phyloP scores from a whole-genome alignment of 2,113 vertebrate species.

The Hippoglossus stenolepis region DNA sequence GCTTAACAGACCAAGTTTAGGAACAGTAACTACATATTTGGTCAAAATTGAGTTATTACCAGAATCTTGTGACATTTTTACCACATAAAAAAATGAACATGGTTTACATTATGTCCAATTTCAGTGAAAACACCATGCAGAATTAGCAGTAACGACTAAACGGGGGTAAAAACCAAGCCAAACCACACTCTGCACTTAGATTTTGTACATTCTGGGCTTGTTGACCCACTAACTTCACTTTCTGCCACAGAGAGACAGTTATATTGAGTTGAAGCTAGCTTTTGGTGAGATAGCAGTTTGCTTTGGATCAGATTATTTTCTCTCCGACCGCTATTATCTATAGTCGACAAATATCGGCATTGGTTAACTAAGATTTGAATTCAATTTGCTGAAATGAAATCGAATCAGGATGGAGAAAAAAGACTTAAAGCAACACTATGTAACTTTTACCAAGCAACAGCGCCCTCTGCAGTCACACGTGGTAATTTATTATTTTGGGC shows the following conservation, averaged over 20 bases:
- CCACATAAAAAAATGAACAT: conserved; percentile 7
- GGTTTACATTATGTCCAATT: conserved; percentile 20
- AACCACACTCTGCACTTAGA: conserved; percentile 12
- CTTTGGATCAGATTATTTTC: neutral
- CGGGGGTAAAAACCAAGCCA: neutral
- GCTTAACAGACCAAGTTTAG: neutral
- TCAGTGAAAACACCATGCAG: conserved; percentile 12
- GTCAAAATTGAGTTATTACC: conserved; percentile 25
- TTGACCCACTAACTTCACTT: neutral
- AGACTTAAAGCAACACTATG: neutral
- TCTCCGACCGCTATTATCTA: neutral
- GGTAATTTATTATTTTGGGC: no score
- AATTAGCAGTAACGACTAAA: conserved; percentile 31
- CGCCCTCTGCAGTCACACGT: no score
- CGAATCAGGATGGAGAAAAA: neutral
- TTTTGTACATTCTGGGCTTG: neutral
- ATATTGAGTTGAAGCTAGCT: neutral
- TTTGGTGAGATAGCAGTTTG: neutral
- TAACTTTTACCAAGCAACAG: no score
- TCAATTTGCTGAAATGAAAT: neutral
- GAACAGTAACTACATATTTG: conserved; percentile 17
- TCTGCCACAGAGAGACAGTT: conserved; percentile 1
- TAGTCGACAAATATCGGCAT: neutral
- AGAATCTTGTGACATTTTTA: conserved; percentile 38
- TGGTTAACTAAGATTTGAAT: neutral